Percentiles rank a stretch among this genome's conserved stretches.
These are phyloP conservation scores for Pseudomyrmex sp. DNA, from an alignment of 1,140 invertebrate species.

Conservation along the genomic window DNA sequence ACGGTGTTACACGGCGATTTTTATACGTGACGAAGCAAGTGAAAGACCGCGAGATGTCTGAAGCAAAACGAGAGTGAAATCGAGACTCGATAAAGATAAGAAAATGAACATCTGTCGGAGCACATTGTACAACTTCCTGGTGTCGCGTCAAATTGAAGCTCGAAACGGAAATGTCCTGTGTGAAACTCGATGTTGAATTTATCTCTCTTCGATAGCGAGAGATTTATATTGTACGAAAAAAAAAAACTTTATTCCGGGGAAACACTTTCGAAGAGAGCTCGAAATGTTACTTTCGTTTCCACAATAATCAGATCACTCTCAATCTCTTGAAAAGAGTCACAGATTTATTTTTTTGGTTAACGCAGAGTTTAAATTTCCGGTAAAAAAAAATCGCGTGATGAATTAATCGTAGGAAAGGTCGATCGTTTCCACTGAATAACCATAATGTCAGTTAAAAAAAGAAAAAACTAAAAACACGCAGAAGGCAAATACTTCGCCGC, in stretches of 20 bases:
- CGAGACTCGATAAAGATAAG: background rate
- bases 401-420: background rate
- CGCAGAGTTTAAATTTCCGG: too few relatives aligned
- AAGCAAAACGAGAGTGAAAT: background rate
- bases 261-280: background rate
- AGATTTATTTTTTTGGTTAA: too few relatives aligned
- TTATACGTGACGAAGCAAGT: background rate
- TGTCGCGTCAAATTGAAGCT: too few relatives aligned
- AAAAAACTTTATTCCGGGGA: background rate
- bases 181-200: too few relatives aligned
- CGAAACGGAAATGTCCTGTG: too few relatives aligned
- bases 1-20: background rate
- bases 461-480: background rate
- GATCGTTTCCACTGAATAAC: background rate
- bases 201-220: background rate
- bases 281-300: conserved; percentile 23
- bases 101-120: too few relatives aligned
- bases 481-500: background rate
- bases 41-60: background rate
- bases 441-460: too few relatives aligned
- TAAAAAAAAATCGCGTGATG: too few relatives aligned
- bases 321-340: too few relatives aligned
- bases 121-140: too few relatives aligned
- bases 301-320: too few relatives aligned
- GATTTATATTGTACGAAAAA: background rate